Evolutionary conservation across 2,888 invertebrate species (phyloP).

Genomic region (Carterocephalus palaemon): DNA sequence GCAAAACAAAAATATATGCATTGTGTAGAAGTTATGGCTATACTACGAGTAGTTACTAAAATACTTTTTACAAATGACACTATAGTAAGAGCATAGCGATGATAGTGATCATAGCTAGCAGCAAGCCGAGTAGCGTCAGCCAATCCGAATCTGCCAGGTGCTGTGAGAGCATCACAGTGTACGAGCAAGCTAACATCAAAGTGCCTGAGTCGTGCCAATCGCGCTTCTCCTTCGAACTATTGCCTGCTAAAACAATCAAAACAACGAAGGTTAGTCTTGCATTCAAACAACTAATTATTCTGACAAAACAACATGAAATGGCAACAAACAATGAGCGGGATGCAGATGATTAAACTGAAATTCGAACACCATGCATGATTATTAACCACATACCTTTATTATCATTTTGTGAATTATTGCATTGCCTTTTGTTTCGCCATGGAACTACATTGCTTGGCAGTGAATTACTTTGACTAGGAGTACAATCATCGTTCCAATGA

Average conservation of each 20-base stretch:
- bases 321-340: constrained; percentile 43
- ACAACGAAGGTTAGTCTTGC: constrained; percentile 31
- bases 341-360: constrained; percentile 70
- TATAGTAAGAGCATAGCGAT: constrained; percentile 82
- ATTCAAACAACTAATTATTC: constrained; percentile 24
- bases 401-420: constrained; percentile 68
- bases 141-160: constrained; percentile 86
- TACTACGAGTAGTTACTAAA: no score
- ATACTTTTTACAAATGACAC: constrained; percentile 30
- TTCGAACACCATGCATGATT: constrained; percentile 70
- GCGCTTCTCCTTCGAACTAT: constrained; percentile 68
- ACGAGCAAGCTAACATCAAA: constrained; percentile 87
- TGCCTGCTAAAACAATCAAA: constrained; percentile 66
- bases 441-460: constrained; percentile 69
- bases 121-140: constrained; percentile 85
- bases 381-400: constrained; percentile 71
- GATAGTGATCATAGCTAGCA: constrained; percentile 86
- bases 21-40: no score
- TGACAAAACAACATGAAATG: constrained; percentile 16
- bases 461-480: constrained; percentile 70
- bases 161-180: constrained; percentile 84
- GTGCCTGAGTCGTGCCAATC: constrained; percentile 82
- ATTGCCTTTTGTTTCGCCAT: constrained; percentile 72
- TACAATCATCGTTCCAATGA: constrained; percentile 60
- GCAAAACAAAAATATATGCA: no score